Base-by-base conservation (phyloP, 2,797 vertebrate species). In the Toxotes lorentzi region DNA sequence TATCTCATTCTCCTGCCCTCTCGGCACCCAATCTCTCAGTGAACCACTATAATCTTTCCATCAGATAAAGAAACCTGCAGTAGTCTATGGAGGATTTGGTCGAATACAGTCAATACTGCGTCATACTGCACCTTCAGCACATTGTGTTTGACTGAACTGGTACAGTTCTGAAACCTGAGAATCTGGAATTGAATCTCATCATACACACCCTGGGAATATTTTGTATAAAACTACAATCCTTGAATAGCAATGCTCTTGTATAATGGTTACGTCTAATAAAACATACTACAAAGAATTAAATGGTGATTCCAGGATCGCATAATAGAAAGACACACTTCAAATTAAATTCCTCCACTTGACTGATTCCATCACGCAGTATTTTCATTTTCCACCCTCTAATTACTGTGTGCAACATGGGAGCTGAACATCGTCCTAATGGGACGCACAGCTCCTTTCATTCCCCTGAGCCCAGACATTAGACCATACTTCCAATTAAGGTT, bases 401-500 rank as follows among this genome's bases (percentile, higher is more conserved):
- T 86, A 90, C 51, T 69, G 60, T 34, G 68, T 71, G 78, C 82
- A 73, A 64, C 21, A 75, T 71, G 69, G 86, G 59, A 76, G 74
- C 67, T 54, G 76, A 88, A 79, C 69, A 70, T 82, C 75, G 54
- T 56, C 51, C 41, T 86, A 86, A 86, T 86, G 78, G 80, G 72
- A 88, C 78, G 69, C 76, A 75, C 64, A 19, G 80, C 74, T 78
- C 76, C 62, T 72, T 19, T 80, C 51, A 34, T 61, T 86, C 84
- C 89, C 88, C 70, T 45, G 87, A 79, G 92, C 58, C 50, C 60
- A 66, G 77, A 86, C 88, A 89, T 88, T 78, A 89, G 64, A 82
- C 78, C 68, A 48, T 48, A 54, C 76, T 89, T 87, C 87, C 85
- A 94, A 93, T 93, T 93, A 91, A 89, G 83, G 82, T 82, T 14